A percentile compares a stretch with the other conserved stretches of the same genome.
These are phyloP conservation scores for Steromphala cineraria DNA, from an alignment of 2,888 invertebrate species.

Conservation along the genomic window DNA sequence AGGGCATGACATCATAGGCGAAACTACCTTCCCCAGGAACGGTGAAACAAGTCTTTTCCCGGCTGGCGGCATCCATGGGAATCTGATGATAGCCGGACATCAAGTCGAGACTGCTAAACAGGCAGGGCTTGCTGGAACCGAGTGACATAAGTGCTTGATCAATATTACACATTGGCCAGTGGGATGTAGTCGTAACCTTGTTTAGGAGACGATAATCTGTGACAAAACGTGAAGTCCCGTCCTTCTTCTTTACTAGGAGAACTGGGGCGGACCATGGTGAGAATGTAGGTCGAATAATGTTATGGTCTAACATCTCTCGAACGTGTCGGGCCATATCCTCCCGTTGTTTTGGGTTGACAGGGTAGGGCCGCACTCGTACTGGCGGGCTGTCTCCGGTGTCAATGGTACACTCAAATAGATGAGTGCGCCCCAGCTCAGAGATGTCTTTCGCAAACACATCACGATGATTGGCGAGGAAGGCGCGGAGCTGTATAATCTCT, in stretches of 20 bases:
- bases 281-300: conserved; percentile 38
- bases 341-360: conserved; percentile 28
- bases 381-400: conserved; percentile 39
- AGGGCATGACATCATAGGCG: conserved; percentile 39
- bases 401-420: conserved; percentile 35
- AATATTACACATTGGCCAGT: conserved; percentile 36
- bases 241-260: conserved; percentile 37
- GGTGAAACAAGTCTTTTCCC: conserved; percentile 41
- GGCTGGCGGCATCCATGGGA: conserved; percentile 27
- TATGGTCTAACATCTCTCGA: conserved; percentile 35
- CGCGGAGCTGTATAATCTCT: background rate
- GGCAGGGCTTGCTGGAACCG: conserved; percentile 24
- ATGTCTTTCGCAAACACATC: conserved; percentile 29
- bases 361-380: conserved; percentile 27
- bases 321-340: conserved; percentile 30
- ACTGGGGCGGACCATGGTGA: conserved; percentile 39
- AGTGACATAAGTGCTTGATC: conserved; percentile 37
- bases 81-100: conserved; percentile 37
- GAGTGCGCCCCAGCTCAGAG: conserved; percentile 34
- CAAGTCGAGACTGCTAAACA: conserved; percentile 37
- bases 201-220: conserved; percentile 42
- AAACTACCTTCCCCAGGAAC: conserved; percentile 36
- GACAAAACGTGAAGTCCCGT: conserved; percentile 38
- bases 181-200: conserved; percentile 32
- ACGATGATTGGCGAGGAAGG: background rate